These are phyloP conservation scores for Drosophila leontia DNA, from an alignment of 1,140 invertebrate species.

Conservation along the genomic window DNA sequence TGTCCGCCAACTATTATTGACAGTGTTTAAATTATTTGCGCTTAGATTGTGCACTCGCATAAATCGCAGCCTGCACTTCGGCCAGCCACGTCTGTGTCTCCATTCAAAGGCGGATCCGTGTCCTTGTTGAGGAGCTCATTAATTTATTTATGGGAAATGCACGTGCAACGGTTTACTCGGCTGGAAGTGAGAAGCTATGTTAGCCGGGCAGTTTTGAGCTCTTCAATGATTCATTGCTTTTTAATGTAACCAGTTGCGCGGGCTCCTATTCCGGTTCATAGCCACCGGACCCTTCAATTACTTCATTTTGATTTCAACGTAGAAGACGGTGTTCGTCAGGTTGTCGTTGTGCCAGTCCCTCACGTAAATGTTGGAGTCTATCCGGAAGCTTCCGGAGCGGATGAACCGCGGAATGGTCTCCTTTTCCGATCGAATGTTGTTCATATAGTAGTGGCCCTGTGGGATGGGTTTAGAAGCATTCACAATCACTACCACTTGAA, in stretches of 20 bases:
- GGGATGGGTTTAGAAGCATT: neutral
- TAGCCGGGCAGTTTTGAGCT: constrained; percentile 49
- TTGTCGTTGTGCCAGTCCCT: constrained; percentile 46
- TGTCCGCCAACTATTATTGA: constrained; percentile 76
- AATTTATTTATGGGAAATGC: constrained; percentile 83
- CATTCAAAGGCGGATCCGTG: constrained; percentile 32
- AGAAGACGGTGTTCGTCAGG: constrained; percentile 42
- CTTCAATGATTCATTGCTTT: constrained; percentile 71
- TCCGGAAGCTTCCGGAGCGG: constrained; percentile 43
- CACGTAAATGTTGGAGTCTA: constrained; percentile 49
- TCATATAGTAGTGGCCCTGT: constrained; percentile 50
- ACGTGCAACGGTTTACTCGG: constrained; percentile 75
- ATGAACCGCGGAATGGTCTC: constrained; percentile 53
- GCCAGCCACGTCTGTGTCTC: constrained; percentile 25
- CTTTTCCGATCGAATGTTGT: constrained; percentile 47
- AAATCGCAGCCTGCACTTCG: constrained; percentile 64
- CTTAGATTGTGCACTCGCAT: constrained; percentile 76
- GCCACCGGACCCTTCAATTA: constrained; percentile 10
- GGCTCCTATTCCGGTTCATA: neutral
- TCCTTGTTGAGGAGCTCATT: constrained; percentile 61
- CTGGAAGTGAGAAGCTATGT: constrained; percentile 81
- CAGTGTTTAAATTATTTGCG: constrained; percentile 83
- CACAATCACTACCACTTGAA: neutral
- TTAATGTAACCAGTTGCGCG: constrained; percentile 55
- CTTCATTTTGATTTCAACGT: constrained; percentile 63